A percentile compares a stretch with the other conserved stretches of the same genome.
Conservation (phyloP, 2,113 vertebrate genomes). For the Gallinago jamesoni region DNA sequence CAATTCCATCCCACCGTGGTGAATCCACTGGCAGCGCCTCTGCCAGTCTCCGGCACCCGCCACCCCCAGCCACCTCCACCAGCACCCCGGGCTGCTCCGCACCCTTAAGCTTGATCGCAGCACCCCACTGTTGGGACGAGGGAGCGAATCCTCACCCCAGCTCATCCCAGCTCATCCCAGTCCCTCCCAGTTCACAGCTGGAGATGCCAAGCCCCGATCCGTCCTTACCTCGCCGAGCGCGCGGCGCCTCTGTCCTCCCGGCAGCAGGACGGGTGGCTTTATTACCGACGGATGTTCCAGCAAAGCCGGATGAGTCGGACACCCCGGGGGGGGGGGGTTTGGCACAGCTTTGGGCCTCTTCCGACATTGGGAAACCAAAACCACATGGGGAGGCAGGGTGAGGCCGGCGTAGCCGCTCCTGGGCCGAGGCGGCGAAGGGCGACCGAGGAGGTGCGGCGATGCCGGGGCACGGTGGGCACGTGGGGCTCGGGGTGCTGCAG, state of each 20-base stretch:
- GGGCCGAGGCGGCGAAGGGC: background rate
- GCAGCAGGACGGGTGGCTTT: background rate
- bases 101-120: background rate
- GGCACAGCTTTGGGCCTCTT: background rate
- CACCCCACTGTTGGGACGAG: background rate
- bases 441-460: accelerated
- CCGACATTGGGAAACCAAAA: conserved; percentile 56
- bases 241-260: background rate
- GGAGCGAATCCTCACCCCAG: background rate
- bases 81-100: accelerated
- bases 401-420: background rate
- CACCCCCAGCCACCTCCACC: accelerated
- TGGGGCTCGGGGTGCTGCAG: accelerated
- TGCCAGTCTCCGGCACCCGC: background rate
- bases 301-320: conserved; percentile 62
- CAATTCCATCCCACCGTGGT: accelerated
- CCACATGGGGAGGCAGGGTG: background rate
- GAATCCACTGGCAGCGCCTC: accelerated
- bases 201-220: accelerated
- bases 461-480: background rate
- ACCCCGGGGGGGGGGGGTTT: conserved; percentile 27
- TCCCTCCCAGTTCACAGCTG: accelerated
- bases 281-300: background rate
- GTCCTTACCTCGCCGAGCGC: background rate
- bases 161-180: background rate